Evolutionary conservation across 1,140 invertebrate genomes (phyloP).

Genomic region (Triops cancriformis): DNA sequence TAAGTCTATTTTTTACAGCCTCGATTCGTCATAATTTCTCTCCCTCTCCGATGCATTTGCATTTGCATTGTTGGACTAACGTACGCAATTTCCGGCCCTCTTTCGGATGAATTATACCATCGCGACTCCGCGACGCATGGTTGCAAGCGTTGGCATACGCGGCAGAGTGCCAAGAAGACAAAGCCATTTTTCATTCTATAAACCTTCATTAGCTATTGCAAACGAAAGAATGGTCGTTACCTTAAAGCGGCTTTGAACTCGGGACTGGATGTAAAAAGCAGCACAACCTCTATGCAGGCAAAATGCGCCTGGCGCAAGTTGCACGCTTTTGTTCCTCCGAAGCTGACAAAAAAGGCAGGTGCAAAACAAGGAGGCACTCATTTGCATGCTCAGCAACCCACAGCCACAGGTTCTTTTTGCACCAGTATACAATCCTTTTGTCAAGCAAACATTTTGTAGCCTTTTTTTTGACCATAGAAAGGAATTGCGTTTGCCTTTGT

Average conservation of each 20-base stretch:
- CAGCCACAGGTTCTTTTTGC: background rate
- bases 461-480: background rate
- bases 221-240: background rate
- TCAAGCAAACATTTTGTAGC: background rate
- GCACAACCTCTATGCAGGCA: background rate
- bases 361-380: background rate
- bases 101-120: background rate
- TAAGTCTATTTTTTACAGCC: background rate
- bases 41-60: background rate
- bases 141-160: background rate
- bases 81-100: background rate
- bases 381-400: background rate
- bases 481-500: background rate
- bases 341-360: background rate
- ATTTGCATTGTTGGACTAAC: background rate
- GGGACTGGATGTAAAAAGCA: background rate
- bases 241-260: background rate
- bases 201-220: background rate
- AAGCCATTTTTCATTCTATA: background rate
- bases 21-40: background rate
- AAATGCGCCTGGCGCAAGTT: background rate
- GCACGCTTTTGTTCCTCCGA: background rate
- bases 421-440: background rate
- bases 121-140: background rate
- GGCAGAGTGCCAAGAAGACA: background rate